These are phyloP conservation scores for Megamerina dolium DNA, from an alignment of 2,888 invertebrate species.

Conservation along the genomic window DNA sequence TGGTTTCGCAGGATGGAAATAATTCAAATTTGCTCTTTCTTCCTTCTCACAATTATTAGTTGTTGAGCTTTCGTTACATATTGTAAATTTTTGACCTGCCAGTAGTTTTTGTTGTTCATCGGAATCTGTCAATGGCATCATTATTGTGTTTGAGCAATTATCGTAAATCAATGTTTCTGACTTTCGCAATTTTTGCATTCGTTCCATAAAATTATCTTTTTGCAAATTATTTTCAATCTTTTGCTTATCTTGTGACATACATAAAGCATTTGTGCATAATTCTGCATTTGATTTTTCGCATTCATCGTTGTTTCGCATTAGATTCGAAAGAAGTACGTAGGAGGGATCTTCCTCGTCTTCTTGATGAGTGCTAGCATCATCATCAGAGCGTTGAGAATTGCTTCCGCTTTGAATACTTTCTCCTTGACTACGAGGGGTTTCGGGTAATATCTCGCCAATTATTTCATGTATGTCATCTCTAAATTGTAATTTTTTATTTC, in stretches of 20 bases:
- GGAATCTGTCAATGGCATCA: slow-evolving; percentile 21
- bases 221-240: not conserved
- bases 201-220: slow-evolving; percentile 12
- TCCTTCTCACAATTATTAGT: slow-evolving; percentile 3
- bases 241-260: no score
- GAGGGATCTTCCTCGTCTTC: slow-evolving; percentile 12
- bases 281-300: not conserved
- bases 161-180: slow-evolving; percentile 44
- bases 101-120: slow-evolving; percentile 16
- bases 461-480: no score
- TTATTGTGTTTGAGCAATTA: slow-evolving; percentile 28
- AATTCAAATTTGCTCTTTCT: slow-evolving; percentile 3
- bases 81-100: not conserved
- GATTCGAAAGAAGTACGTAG: slow-evolving; percentile 17
- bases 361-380: not conserved
- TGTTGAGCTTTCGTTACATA: not conserved
- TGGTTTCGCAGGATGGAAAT: slow-evolving; percentile 8
- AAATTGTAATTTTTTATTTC: no score
- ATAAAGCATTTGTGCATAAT: no score
- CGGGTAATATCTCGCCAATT: no score
- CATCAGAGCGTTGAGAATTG: slow-evolving; percentile 6
- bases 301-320: slow-evolving; percentile 14
- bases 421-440: not conserved
- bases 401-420: slow-evolving; percentile 5
- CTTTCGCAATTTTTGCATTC: slow-evolving; percentile 31